Evolutionary conservation across 2,888 invertebrate species (phyloP).

Genomic region (Archaeoteleia sp.): DNA sequence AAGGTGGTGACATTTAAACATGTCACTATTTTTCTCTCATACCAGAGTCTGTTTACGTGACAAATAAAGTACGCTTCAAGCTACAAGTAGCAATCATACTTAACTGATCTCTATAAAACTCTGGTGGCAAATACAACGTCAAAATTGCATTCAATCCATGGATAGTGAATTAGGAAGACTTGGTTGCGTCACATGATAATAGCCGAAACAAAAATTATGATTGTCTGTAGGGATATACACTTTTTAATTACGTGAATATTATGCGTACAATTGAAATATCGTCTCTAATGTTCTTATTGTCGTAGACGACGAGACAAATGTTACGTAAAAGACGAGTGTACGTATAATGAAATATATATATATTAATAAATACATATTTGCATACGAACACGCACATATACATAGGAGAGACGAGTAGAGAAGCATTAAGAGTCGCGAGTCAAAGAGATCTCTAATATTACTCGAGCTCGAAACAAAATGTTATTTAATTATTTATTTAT

Average conservation of each 20-base stretch:
- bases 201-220: conserved; percentile 54
- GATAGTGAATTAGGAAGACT: no score
- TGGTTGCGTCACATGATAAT: conserved; percentile 17
- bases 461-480: conserved; percentile 55
- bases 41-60: no score
- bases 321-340: no score
- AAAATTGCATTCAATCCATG: no score
- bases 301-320: conserved; percentile 66
- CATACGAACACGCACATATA: conserved; percentile 56
- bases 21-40: no score
- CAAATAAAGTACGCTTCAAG: no score
- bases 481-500: conserved; percentile 75
- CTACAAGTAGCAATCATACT: no score
- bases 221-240: conserved; percentile 70
- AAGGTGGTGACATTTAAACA: no score
- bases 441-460: conserved; percentile 66
- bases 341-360: no score
- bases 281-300: conserved; percentile 73
- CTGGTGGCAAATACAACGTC: no score
- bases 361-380: no score
- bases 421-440: conserved; percentile 52
- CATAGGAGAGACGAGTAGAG: conserved; percentile 50
- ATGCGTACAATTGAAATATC: conserved; percentile 73
- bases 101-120: no score
- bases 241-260: conserved; percentile 71